Evolutionary conservation across 2,888 invertebrate genomes (phyloP), one percentile per base, ranked within the genome.

Genomic region (Portevinia maculata): DNA sequence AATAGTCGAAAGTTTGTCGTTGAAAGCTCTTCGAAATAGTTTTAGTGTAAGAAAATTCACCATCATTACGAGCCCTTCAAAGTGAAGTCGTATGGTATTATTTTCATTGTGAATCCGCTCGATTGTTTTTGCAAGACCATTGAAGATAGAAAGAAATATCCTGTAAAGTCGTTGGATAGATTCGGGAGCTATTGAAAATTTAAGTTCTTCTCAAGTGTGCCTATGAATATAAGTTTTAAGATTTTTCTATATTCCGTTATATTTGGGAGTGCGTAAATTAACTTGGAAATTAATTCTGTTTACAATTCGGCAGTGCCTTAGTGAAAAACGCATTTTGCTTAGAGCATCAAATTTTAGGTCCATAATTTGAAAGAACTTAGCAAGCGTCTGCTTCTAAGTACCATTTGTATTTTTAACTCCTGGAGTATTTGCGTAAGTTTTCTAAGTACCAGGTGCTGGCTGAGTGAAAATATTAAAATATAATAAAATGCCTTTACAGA

Each of bases 111-210:
- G 46, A 64, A 65, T 50, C 15, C 52, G 4, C 6, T 41, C 52
- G 19, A 73, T 83, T 83, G 83, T 83, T 83, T 83, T 73, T 59
- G 32, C 34, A 50, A 21, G 21, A 41, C 30, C 30, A 53, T n/a
- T 28, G 37, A 19, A 34, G 37, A 30, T 24, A 34, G 8, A 19
- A 8, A 30, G 7, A 57, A 7, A 11, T 7, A 46, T 55, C 17
- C 15, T 57, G 32, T n/a, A 8, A 15, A 19, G 28, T 11, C 15
- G 28, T 55, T 37, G 19, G 13, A 30, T 32, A 4, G 21, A 39
- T 30, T 53, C 4, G 19, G 32, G 32, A 11, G 37, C 39, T 34
- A 21, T 28, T 52, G 19, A 21, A 34, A 52, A 53, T 52, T 34
- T 34, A 21, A 60, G 32, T 70, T 48, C 9, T 4, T 53, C 19